Evolutionary conservation across 2,888 invertebrate genomes (phyloP), one percentile per base, ranked within the genome.

Genomic region (Drosophila barbarae): DNA sequence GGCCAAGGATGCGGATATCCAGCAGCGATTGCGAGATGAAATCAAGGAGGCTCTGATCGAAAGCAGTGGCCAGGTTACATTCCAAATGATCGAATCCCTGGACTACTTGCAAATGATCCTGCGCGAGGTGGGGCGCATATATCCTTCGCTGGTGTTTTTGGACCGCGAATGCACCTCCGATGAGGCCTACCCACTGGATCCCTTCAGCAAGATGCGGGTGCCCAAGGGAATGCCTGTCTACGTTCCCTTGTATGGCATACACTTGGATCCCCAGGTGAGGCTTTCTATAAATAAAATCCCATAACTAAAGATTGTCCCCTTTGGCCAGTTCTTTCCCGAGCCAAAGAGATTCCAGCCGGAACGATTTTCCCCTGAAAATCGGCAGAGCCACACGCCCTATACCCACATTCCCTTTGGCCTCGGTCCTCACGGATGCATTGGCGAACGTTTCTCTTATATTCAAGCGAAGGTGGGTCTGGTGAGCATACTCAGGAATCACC

Each of bases 31-130:
- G 18, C 83, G 90, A 8, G 71, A 86, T 8, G 91, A 91, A 75
- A 89, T 91, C 26, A 86, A 87, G 2, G 68, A 81, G 2, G 87
- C 88, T 0, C 69, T 90, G 13, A 65, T 74, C 5, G 79, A 80
- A 15, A 84, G 87, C 53, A 84, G 82, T 0, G 90, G 90, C 0
- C 78, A 86, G 41, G 64, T 91, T 0, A 90, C 88, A 1, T 89
- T 90, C 54, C 81, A 90, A 18, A 69, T 88, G 18, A 77, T 91
- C 13, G 84, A 86, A 3, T 87, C 89, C 8, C 81, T 91, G 88
- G 80, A 87, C 28, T 91, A 90, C 70, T 76, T 91, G 72, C 89
- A 91, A 59, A 90, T 89, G 90, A 88, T 83, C 23, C 73, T 86
- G 15, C 71, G 71, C 41, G 90, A 90, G 69, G 84, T 85, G 9